Evolutionary conservation across 2,888 invertebrate species (phyloP), one percentile per base, ranked within the genome.

Genomic region (Ommatoiulus sabulosus): DNA sequence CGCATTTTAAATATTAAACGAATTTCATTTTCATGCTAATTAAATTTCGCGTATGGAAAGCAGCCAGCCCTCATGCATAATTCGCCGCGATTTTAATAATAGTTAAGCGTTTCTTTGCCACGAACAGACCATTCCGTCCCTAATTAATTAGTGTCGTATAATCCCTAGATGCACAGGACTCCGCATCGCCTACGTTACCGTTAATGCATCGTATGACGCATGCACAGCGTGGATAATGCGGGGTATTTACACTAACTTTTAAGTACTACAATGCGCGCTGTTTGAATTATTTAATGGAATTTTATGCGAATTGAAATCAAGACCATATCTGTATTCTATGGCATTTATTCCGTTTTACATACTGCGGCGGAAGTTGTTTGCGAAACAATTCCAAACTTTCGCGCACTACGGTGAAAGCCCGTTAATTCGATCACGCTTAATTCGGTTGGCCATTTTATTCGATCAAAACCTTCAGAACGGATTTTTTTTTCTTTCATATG

Each of bases 1-100:
- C 35, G 24, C 80, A 35, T 80, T 80, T 80, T 80, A 80, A 80
- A 80, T 80, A 80, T 80, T 80, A 80, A 80, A 80, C 80, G 80
- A 80, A 80, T 80, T 80, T 80, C 80, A 80, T 80, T 80, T 80
- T 80, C 80, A 80, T 80, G 80, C 80, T 80, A 80, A 80, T 80
- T 80, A 80, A 80, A 80, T 80, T 80, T 80, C 35, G 80, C 35
- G 7, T 20, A 80, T 80, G 80, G 35, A 80, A 80, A 20, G 80
- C 80, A 80, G 80, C 80, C 80, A 80, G 80, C 12, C 80, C 80
- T 80, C 80, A 35, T 80, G 80, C 35, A 80, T 80, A 80, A 80
- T 80, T 20, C 80, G 35, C 80, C 12, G 8, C 80, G 15, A 80
- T 80, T 80, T 80, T 80, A 80, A 80, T 80, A 80, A 80, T 80